Base-by-base conservation (phyloP, 2,113 vertebrate genomes). In the Leptocoma aspasia region DNA sequence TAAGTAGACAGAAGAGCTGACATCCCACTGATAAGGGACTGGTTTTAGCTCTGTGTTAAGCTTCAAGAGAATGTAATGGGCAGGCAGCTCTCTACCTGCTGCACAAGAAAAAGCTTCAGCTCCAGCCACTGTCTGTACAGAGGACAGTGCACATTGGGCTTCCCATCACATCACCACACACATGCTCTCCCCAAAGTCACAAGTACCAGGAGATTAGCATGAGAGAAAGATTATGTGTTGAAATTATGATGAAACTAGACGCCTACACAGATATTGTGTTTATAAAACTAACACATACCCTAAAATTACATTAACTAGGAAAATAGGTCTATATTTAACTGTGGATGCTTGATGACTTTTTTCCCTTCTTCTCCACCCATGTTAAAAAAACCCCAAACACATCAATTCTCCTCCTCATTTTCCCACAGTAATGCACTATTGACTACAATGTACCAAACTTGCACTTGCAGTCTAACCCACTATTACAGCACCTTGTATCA, bases 401-500 rank as follows among this genome's bases (percentile, higher is more conserved):
- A 91, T 89, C 73, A 92, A 91, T 84, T 81, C 60, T 31, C 21
- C 59, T 80, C 90, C 91, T 95, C 78, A 84, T 95, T 96, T 96
- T 93, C 89, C 81, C 91, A 96, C 78, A 78, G 93, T 94, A 94
- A 97, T 89, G 69, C 79, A 81, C 86, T 90, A 96, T 97, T 96
- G 97, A 98, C 92, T 96, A 96, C 91, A 97, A 91, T 87, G 97
- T 97, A 96, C 97, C 97, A 97, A 97, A 98, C 96, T 97, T 97
- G 97, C 97, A 96, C 92, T 98, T 91, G 95, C 81, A 98, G 94
- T 92, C 96, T 96, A 98, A 97, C 97, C 97, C 97, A 97, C 95
- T 98, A 99, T 98, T 98, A 98, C 95, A 91, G 97, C 95, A 93
- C 95, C 98, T 98, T 98, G 98, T 97, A 98, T 97, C 97, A 97